Evolutionary conservation across 2,797 vertebrate species (phyloP).

Genomic region (Echeneis naucrates): DNA sequence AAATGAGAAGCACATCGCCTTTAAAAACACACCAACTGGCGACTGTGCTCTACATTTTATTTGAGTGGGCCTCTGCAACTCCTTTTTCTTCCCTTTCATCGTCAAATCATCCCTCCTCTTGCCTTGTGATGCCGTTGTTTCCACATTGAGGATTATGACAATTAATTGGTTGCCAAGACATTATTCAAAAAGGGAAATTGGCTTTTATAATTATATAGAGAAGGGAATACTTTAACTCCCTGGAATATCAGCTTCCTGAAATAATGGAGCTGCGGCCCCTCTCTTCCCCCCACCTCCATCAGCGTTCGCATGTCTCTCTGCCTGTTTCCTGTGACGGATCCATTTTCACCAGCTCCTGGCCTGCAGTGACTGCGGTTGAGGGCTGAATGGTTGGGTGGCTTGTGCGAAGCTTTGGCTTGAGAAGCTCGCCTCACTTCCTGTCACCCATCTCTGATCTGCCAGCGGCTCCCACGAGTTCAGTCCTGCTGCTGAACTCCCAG

Average conservation of each 20-base stretch:
- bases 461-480: constrained; percentile 46
- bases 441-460: constrained; percentile 54
- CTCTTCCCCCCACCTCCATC: constrained; percentile 55
- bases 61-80: constrained; percentile 28
- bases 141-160: constrained; percentile 80
- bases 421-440: constrained; percentile 36
- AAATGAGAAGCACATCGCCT: constrained; percentile 50
- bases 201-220: constrained; percentile 85
- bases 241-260: constrained; percentile 84
- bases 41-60: constrained; percentile 47
- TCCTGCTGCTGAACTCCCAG: constrained; percentile 41
- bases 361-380: constrained; percentile 54
- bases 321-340: constrained; percentile 83
- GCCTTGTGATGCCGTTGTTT: constrained; percentile 70
- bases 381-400: constrained; percentile 67
- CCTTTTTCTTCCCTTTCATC: constrained; percentile 40
- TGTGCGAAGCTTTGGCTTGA: constrained; percentile 30
- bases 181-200: constrained; percentile 87
- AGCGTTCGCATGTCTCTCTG: constrained; percentile 73
- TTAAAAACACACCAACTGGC: constrained; percentile 49
- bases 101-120: constrained; percentile 51
- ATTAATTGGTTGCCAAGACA: constrained; percentile 84
- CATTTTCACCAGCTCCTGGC: constrained; percentile 76
- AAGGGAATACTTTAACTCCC: constrained; percentile 85
- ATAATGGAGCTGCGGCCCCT: constrained; percentile 75